phyloP scores from a whole-genome alignment of 2,888 invertebrate species.

The Ischnus inquisitorius region DNA sequence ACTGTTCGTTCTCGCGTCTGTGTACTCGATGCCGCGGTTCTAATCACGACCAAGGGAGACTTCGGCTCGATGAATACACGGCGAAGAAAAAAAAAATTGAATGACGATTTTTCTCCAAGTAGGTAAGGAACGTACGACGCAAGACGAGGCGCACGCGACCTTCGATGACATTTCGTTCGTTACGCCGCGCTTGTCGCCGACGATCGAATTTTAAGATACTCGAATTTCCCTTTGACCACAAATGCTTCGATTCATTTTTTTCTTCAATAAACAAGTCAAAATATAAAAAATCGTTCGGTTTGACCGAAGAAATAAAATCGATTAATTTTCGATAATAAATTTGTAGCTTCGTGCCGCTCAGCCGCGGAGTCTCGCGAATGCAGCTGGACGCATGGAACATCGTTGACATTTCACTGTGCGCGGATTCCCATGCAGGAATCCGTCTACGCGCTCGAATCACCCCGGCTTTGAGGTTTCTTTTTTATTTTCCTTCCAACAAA shows the following conservation, averaged over 20 bases:
- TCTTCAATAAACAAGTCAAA: not conserved
- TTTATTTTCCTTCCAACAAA: constrained; percentile 7
- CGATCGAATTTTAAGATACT: not conserved
- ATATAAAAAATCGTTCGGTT: not conserved
- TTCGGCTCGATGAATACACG: too few relatives aligned
- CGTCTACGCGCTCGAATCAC: constrained; percentile 15
- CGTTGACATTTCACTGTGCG: constrained; percentile 59
- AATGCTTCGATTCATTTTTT: not conserved
- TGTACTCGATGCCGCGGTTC: not conserved
- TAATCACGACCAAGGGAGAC: not conserved
- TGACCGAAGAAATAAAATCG: not conserved
- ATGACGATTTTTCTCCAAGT: constrained; percentile 56
- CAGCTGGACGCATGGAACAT: constrained; percentile 15
- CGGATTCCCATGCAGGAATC: constrained; percentile 22
- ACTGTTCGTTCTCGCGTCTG: not conserved
- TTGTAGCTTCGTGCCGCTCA: not conserved
- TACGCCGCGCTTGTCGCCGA: not conserved
- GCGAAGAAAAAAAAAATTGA: too few relatives aligned
- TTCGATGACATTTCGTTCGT: constrained; percentile 50
- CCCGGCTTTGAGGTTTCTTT: constrained; percentile 1
- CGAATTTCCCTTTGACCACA: not conserved
- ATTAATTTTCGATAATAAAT: not conserved
- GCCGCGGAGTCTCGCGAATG: not conserved
- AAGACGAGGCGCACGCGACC: constrained; percentile 18
- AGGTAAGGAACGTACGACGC: constrained; percentile 18